These are phyloP conservation scores for Chrysogorgia sp. DNA, from an alignment of 92 coral and sea anemone genomes.

Conservation along the genomic window DNA sequence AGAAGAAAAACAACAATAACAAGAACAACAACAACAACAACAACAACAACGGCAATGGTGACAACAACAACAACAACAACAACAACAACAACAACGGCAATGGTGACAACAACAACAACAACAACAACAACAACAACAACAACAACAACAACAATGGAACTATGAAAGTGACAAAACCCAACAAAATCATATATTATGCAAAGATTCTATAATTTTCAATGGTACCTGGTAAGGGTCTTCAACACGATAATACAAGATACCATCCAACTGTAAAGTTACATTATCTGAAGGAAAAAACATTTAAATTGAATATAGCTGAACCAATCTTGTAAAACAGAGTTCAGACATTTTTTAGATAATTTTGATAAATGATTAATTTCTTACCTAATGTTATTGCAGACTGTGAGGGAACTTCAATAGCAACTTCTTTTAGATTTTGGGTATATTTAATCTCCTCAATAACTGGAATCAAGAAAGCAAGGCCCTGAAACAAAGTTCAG, in stretches of 20 bases:
- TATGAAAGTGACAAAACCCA: too few relatives aligned
- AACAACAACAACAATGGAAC: too few relatives aligned
- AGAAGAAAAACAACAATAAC: too few relatives aligned
- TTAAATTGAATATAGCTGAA: background rate
- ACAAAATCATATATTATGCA: too few relatives aligned
- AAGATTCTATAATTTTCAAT: too few relatives aligned
- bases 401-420: slow-evolving; percentile 95
- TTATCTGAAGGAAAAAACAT: slow-evolving; percentile 61
- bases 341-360: too few relatives aligned
- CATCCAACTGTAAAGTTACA: slow-evolving; percentile 96
- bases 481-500: slow-evolving; percentile 58
- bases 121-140: too few relatives aligned
- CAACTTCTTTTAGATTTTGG: slow-evolving; percentile 91
- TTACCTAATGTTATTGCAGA: slow-evolving; percentile 96
- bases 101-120: too few relatives aligned
- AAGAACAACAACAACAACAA: too few relatives aligned
- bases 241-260: slow-evolving; percentile 82
- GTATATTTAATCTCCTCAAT: slow-evolving; percentile 93
- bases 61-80: too few relatives aligned
- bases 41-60: too few relatives aligned
- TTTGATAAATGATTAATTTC: background rate
- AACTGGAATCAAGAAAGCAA: slow-evolving; percentile 90
- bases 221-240: slow-evolving; percentile 91
- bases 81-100: too few relatives aligned
- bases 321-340: background rate